phyloP scores from a whole-genome alignment of 2,888 invertebrate genomes.

The Agrotis ipsilon region DNA sequence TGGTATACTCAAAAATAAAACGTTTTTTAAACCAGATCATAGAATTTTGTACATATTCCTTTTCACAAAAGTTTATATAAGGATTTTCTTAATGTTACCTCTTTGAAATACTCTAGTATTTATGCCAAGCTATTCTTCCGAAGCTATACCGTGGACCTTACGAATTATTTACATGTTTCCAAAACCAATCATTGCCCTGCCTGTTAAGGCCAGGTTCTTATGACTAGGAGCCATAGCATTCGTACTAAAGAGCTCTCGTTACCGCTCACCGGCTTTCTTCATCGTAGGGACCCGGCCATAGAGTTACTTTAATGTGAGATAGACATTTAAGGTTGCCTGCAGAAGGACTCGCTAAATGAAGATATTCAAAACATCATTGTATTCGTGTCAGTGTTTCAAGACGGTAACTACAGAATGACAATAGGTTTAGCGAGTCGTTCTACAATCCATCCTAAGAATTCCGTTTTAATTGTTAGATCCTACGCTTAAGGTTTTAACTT shows the following conservation, averaged over 20 bases:
- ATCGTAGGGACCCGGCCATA: slow-evolving; percentile 6
- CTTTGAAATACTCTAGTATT: slow-evolving; percentile 48
- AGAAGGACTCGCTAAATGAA: slow-evolving; percentile 16
- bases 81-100: slow-evolving; percentile 40
- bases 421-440: slow-evolving; percentile 9
- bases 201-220: slow-evolving; percentile 12
- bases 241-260: not conserved
- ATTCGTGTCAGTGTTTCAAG: slow-evolving; percentile 6
- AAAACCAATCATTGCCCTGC: slow-evolving; percentile 53
- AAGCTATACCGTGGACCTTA: slow-evolving; percentile 23
- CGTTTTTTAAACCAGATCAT: slow-evolving; percentile 11
- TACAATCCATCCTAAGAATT: slow-evolving; percentile 13
- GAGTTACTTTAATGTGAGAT: slow-evolving; percentile 19
- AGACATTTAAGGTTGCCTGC: slow-evolving; percentile 11
- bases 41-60: slow-evolving; percentile 42
- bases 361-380: no score
- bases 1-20: slow-evolving; percentile 11
- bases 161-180: slow-evolving; percentile 22
- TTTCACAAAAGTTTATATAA: slow-evolving; percentile 22
- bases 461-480: slow-evolving; percentile 15
- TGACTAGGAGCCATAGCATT: slow-evolving; percentile 8
- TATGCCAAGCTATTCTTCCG: slow-evolving; percentile 50
- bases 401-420: not conserved
- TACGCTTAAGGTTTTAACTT: not conserved
- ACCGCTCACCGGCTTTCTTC: not conserved